Base-by-base conservation (phyloP, 2,113 vertebrate genomes). In the Cyanocitta stelleri region DNA sequence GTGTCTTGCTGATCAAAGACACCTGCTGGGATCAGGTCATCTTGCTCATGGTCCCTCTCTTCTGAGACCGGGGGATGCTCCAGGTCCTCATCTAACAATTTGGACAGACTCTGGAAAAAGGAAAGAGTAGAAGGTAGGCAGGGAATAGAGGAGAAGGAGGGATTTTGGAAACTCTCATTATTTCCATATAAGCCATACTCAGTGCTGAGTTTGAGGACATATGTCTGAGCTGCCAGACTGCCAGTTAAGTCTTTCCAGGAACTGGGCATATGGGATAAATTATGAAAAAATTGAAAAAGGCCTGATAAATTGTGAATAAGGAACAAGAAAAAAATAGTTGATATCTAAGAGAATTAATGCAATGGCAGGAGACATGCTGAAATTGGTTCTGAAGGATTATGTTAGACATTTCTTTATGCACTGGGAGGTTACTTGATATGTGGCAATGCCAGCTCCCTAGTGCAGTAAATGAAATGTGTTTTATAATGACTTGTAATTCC, bases 1-100 rank as follows among this genome's bases (percentile, higher is more conserved):
- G 58, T 1, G 1, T 76, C 95, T 11, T 69, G 75, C 55, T 93
- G 93, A 3, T 87, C 94, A 35, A 85, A 51, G 27, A 22, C 73
- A 17, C 12, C 89, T 39, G 51, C 49, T 33, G 95, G 92, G 27
- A 54, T 62, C 55, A 43, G 41, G 7, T 78, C 81, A 0, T 91
- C 94, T n/a, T 85, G 67, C 9, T 96, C 89, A 2, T 1, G 79
- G 24, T 91, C 92, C 37, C 24, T 54, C 83, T 94, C 95, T 85
- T 96, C 96, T 26, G 95, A 80, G 5, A 37, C 37, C 14, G 20
- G n/a, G 30, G 84, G 41, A 11, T 71, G 91, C 58, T 96, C 96
- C 88, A 97, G 82, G 8, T 96, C 93, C 35, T 97, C 96, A 11
- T 97, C 89, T 4, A 97, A 37, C 41, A 96, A 23, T 48, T 74